Percentiles rank a stretch among this genome's conserved stretches.
phyloP scores from a whole-genome alignment of 37 sponge, comb jelly and placozoan species.

The Cliona cf. orientalis region DNA sequence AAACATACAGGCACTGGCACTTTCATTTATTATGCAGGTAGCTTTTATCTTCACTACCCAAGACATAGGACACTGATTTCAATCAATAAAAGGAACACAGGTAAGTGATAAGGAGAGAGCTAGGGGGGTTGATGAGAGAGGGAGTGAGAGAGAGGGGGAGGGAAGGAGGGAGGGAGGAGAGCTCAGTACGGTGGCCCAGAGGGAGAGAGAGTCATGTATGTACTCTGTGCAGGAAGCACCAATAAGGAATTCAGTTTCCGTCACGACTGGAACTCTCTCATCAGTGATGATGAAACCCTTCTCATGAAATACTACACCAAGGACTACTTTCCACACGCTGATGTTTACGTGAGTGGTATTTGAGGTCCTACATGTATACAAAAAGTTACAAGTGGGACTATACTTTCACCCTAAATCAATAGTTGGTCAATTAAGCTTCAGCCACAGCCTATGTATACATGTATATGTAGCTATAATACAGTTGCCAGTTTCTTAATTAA shows the following conservation, averaged over 20 bases:
- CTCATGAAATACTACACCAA: conserved; percentile 83
- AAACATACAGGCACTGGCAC: neutral
- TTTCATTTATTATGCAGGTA: conserved; percentile 61
- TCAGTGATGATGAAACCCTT: conserved; percentile 85
- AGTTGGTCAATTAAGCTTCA: no score
- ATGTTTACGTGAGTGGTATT: conserved; percentile 62
- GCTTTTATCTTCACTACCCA: conserved; percentile 86
- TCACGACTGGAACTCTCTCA: conserved; percentile 96
- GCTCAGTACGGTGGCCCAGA: no score
- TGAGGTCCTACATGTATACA: no score
- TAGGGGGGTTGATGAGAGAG: no score
- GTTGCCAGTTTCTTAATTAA: no score
- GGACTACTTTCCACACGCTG: conserved; percentile 93
- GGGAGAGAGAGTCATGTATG: no score
- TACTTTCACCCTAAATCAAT: no score
- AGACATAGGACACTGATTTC: conserved; percentile 91
- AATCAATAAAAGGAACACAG: conserved; percentile 94
- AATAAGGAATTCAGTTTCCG: conserved; percentile 95
- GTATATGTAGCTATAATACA: no score
- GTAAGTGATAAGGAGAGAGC: conserved; percentile 29
- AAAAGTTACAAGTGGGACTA: no score
- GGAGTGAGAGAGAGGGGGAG: no score
- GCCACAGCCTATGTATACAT: no score
- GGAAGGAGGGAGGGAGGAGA: no score
- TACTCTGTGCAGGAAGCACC: conserved; percentile 53